Evolutionary conservation across 2,888 invertebrate species (phyloP).

Genomic region (Synanthedon andrenaeformis): DNA sequence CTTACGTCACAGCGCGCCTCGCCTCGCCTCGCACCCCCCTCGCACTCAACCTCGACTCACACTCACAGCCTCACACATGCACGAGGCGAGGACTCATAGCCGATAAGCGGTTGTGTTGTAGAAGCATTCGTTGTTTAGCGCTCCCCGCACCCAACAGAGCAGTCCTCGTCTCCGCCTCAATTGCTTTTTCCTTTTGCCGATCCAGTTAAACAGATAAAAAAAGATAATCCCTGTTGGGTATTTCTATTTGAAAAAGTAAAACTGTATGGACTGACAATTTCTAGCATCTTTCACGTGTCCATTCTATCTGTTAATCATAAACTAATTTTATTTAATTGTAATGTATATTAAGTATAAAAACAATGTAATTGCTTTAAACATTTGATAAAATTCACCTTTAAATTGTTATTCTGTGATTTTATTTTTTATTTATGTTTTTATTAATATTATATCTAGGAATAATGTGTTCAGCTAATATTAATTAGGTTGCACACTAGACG

Average conservation of each 20-base stretch:
- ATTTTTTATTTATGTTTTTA: no score
- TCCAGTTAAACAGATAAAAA: constrained; percentile 59
- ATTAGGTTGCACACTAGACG: no score
- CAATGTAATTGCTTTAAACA: no score
- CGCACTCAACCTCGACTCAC: constrained; percentile 9
- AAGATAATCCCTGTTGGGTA: constrained; percentile 54
- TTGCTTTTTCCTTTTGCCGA: constrained; percentile 62
- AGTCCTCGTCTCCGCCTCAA: constrained; percentile 41
- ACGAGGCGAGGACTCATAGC: constrained; percentile 25
- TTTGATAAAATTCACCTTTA: no score
- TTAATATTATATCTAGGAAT: no score
- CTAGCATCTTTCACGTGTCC: no score
- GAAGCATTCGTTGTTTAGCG: constrained; percentile 51
- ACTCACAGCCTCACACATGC: constrained; percentile 3
- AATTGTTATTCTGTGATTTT: no score
- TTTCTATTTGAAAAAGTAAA: constrained; percentile 45
- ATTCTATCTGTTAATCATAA: no score
- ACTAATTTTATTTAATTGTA: no score
- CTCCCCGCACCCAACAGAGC: constrained; percentile 18
- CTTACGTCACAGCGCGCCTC: constrained; percentile 44
- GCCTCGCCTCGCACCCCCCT: constrained; percentile 10
- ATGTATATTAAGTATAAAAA: no score
- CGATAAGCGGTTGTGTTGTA: constrained; percentile 48
- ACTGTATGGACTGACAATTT: constrained; percentile 5
- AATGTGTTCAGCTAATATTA: no score